phyloP scores from a whole-genome alignment of 2,113 vertebrate genomes.

The Pontoporia blainvillei region DNA sequence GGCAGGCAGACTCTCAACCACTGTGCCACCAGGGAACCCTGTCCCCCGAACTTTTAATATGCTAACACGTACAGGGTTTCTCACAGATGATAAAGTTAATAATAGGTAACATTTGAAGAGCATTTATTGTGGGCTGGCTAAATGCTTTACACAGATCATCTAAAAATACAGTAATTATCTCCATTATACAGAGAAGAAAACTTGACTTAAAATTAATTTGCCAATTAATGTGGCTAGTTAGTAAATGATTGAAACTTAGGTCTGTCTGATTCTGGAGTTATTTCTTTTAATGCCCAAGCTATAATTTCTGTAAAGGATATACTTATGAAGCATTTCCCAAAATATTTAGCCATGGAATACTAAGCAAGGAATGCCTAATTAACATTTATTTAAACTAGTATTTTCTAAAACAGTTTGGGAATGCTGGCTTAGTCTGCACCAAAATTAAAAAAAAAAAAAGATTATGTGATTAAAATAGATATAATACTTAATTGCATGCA shows the following conservation, averaged over 20 bases:
- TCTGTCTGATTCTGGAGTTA: not conserved
- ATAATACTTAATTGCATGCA: not conserved
- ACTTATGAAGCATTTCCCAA: not conserved
- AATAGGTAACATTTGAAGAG: not conserved
- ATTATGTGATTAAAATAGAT: conserved; percentile 7
- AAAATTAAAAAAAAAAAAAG: not conserved
- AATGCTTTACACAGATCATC: not conserved
- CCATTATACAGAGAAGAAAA: not conserved
- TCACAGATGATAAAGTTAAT: not conserved
- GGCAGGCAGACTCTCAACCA: no score
- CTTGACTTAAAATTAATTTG: conserved; percentile 15
- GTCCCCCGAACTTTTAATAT: not conserved
- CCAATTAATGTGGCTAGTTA: not conserved
- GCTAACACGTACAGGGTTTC: not conserved
- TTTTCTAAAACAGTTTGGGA: not conserved
- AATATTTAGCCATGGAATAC: not conserved
- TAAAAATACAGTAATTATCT: not conserved
- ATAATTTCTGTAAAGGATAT: not conserved
- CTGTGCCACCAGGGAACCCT: no score
- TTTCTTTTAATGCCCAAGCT: not conserved
- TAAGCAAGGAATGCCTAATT: not conserved
- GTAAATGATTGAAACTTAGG: not conserved
- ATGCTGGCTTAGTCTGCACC: not conserved
- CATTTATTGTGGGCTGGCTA: not conserved
- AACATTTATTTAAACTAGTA: not conserved